Base-by-base conservation (phyloP, 2,797 vertebrate genomes). In the Notoglanidium macrostoma region DNA sequence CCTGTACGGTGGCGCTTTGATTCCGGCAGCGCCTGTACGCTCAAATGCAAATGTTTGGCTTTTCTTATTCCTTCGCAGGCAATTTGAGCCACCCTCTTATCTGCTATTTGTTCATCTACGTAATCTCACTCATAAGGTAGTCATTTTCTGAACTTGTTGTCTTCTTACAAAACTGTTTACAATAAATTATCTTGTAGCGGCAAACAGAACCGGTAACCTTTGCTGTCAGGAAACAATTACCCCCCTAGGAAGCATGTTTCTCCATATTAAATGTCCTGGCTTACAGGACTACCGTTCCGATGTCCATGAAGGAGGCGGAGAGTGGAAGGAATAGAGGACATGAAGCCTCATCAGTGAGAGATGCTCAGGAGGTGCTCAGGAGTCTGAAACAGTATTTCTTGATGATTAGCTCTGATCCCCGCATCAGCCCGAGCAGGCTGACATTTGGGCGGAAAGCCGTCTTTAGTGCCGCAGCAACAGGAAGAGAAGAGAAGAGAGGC, bases 341-440 rank as follows among this genome's bases (percentile, higher is more conserved):
- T 70, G 51, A 83, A 83, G 81, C 88, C 74, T 85, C 88, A 87
- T 87, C 35, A 87, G 81, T 87, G 87, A 89, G 87, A 77, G 88
- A 83, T 86, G 86, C 86, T 84, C 88, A 84, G 80, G 87, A 88
- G 88, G 84, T 73, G 67, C 87, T 89, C 78, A 81, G 86, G 87
- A 90, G 90, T 87, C 91, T 89, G 80, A 90, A 91, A 90, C 90
- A 90, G 92, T 94, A 95, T 95, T 94, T 89, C 92, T 94, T 95
- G 93, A 94, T 96, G 97, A 98, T 98, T 96, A 96, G 96, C 96
- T 95, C 91, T 94, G 95, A 95, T 95, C 96, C 96, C 95, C 92
- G 93, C 93, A 92, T 95, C 94, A 95, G 89, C 80, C 85, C 29
- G 54, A 86, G 95, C 91, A 92, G 94, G 94, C 95, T 97, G 96